Evolutionary conservation across 2,888 invertebrate species (phyloP), one percentile per base, ranked within the genome.

Genomic region (Augiades crinisus): DNA sequence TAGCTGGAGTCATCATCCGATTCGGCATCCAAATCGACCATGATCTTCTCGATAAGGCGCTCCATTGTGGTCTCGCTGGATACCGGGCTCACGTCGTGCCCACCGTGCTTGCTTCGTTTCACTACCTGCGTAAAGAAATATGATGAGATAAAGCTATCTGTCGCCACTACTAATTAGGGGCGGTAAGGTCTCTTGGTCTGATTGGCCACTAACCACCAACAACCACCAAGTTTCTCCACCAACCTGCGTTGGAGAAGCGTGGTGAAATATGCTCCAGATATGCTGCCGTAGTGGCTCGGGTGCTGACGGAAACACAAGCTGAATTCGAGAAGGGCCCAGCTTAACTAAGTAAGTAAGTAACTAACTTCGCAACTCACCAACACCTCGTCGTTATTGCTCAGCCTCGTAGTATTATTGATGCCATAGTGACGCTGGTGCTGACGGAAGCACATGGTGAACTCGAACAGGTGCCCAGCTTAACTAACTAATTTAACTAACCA

Each of bases 1-100:
- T 72, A 83, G 54, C 71, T 74, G 47, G 81, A 77, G 50, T 85
- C 85, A 19, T 87, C 86, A 17, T 87, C 88, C 1, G 84, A 81
- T 19, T 83, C 86, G 0, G 78, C 81, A 22, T 84, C 78, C 3
- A 88, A 67, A 54, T 87, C 81, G 0, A 78, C 71, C 86, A 88
- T 82, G 78, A 89, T 89, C 64, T 79, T 83, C 71, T 88, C 87
- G 0, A 89, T 82, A 38, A 88, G 81, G 1, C 85, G 68, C 64
- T 89, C 89, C 87, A 88, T 86, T 1, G 77, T 76, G 6, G 69
- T 68, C 59, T 80, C 81, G 34, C 60, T 64, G 13, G 64, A 56
- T 0, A 59, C 61, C 0, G 69, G 61, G 8, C 61, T 64, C 1
- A 60, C 40, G 0, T 62, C 63, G 17, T 69, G 69, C 0, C 69